A percentile compares a stretch with the other conserved stretches of the same genome.
Conservation (phyloP, 2,797 vertebrate genomes). For the Caiman crocodilus region DNA sequence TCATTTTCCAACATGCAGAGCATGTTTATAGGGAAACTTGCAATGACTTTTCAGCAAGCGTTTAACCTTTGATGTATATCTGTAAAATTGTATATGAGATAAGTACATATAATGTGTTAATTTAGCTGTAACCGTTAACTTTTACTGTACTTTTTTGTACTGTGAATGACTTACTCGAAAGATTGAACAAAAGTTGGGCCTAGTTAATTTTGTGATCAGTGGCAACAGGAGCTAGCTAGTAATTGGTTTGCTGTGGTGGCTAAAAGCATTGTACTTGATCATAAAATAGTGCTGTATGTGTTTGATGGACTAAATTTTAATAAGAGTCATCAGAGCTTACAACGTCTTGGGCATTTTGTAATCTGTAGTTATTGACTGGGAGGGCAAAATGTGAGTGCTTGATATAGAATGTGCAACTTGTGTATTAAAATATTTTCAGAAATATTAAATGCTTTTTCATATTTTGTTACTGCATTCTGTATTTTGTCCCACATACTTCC, state of each 20-base stretch:
- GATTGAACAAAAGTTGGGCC: not conserved
- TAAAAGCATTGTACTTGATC: constrained; percentile 7
- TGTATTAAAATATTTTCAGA: constrained; percentile 70
- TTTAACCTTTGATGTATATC: not conserved
- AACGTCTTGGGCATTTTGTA: constrained; percentile 38
- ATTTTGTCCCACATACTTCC: not conserved
- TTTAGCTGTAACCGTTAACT: constrained; percentile 22
- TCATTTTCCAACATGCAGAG: constrained; percentile 34
- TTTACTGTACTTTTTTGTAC: constrained; percentile 12
- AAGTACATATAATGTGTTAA: constrained; percentile 18
- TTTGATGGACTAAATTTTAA: constrained; percentile 30
- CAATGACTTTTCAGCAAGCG: constrained; percentile 11
- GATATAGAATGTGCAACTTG: constrained; percentile 45
- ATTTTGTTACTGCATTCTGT: constrained; percentile 28
- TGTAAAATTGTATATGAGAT: constrained; percentile 46
- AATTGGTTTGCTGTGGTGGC: constrained; percentile 22
- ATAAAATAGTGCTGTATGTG: constrained; percentile 19
- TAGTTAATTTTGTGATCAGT: not conserved
- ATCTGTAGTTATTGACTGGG: constrained; percentile 30
- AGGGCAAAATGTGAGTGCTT: constrained; percentile 54
- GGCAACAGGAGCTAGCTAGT: not conserved
- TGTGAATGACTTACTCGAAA: constrained; percentile 29
- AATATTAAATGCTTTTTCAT: constrained; percentile 62
- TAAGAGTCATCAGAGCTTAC: not conserved
- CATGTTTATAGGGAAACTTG: constrained; percentile 20